Evolutionary conservation across 2,797 vertebrate genomes (phyloP).

Genomic region (Argentina silus): DNA sequence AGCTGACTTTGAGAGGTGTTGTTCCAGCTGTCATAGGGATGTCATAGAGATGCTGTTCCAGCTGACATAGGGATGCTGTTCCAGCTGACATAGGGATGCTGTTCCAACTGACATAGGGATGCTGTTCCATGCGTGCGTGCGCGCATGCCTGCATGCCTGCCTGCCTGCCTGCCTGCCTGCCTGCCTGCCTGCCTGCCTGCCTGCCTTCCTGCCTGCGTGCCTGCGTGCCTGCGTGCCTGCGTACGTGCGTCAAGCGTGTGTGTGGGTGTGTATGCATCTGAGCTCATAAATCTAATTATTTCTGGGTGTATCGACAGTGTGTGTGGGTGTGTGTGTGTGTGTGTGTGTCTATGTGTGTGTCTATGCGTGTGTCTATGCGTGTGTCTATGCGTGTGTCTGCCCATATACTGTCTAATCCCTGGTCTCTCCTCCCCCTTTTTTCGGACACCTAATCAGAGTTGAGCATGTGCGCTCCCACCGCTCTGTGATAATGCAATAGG

Average conservation of each 20-base stretch:
- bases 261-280: conserved; percentile 31
- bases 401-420: conserved; percentile 14
- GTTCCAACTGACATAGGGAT: no score
- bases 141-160: no score
- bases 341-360: conserved; percentile 7
- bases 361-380: background rate
- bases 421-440: conserved; percentile 32
- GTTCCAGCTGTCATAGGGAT: background rate
- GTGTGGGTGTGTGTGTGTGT: conserved; percentile 18
- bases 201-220: no score
- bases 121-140: no score
- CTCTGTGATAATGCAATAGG: conserved; percentile 73
- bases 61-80: no score
- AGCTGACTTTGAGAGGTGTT: conserved; percentile 4
- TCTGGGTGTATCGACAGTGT: conserved; percentile 12
- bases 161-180: no score
- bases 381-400: conserved; percentile 21
- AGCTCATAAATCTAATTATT: conserved; percentile 26
- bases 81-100: no score
- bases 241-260: no score
- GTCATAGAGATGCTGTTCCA: no score
- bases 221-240: no score
- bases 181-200: no score
- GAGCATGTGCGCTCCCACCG: conserved; percentile 53
- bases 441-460: conserved; percentile 54